These are phyloP conservation scores for Rallus crepitans DNA, from an alignment of 2,797 vertebrate species.

Conservation along the genomic window DNA sequence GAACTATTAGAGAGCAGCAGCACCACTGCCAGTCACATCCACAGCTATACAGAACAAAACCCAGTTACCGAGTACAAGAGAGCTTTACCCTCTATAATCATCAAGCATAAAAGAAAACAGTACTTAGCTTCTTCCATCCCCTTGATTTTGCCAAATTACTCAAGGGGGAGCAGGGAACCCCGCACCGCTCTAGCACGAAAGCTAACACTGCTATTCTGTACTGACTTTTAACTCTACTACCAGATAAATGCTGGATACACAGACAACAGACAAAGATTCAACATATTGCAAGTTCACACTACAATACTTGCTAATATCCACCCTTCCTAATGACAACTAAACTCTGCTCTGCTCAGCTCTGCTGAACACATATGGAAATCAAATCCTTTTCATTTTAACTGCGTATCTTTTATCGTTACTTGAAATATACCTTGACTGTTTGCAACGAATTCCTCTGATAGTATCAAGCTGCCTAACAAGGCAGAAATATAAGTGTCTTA, in stretches of 20 bases:
- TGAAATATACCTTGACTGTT: background rate
- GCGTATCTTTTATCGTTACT: background rate
- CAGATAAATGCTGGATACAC: background rate
- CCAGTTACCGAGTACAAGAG: background rate
- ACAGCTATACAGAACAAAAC: background rate
- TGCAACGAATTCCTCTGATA: background rate
- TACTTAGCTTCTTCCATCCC: background rate
- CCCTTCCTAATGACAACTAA: background rate
- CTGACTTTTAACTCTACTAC: background rate
- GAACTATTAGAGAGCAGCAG: background rate
- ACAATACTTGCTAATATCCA: background rate
- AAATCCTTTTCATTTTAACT: background rate
- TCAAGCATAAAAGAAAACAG: background rate
- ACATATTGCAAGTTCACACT: background rate
- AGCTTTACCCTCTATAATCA: background rate
- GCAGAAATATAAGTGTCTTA: background rate
- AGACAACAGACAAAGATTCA: background rate
- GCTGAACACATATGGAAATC: background rate
- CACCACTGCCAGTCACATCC: background rate
- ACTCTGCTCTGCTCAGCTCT: background rate
- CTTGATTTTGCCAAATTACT: background rate
- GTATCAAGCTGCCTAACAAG: background rate
- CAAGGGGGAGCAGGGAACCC: background rate
- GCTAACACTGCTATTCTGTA: background rate
- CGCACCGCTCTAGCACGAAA: accelerated